Percentiles rank a stretch among this genome's conserved stretches.
Evolutionary conservation across 1,140 invertebrate species (phyloP).

Genomic region (Ladona fulva): DNA sequence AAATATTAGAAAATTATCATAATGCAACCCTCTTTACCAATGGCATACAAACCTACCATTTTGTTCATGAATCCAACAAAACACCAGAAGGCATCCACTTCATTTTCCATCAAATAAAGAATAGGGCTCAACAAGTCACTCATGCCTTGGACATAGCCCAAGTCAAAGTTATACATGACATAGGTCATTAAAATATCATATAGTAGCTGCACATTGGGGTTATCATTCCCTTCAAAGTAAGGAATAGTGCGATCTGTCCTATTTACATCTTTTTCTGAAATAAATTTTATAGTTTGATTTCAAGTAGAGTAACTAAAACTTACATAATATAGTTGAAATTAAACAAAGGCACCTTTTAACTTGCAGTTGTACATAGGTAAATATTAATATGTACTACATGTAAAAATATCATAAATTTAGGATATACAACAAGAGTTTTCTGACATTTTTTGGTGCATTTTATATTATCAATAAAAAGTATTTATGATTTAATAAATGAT

Average conservation of each 20-base stretch:
- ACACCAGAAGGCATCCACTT: constrained; percentile 98
- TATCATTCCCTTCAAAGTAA: constrained; percentile 86
- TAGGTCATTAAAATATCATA: constrained; percentile 97
- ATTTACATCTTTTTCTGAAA: constrained; percentile 91
- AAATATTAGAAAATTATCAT: not conserved
- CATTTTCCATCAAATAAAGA: constrained; percentile 79
- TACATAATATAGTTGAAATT: too few relatives aligned
- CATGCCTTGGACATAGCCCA: constrained; percentile 96
- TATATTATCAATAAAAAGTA: too few relatives aligned
- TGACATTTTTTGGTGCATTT: too few relatives aligned
- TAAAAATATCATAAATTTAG: too few relatives aligned
- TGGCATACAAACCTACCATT: constrained; percentile 56
- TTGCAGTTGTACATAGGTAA: too few relatives aligned
- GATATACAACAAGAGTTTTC: too few relatives aligned
- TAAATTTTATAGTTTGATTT: too few relatives aligned
- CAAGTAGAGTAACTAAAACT: too few relatives aligned
- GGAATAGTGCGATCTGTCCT: constrained; percentile 87
- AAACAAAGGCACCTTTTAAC: too few relatives aligned
- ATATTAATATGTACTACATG: too few relatives aligned
- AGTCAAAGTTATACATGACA: constrained; percentile 99
- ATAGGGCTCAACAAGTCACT: constrained; percentile 93
- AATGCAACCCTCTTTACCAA: constrained; percentile 15
- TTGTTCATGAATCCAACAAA: constrained; percentile 98
- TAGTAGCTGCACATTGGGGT: constrained; percentile 74
- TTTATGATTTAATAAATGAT: too few relatives aligned